These are phyloP conservation scores for Nebria brevicollis DNA, from an alignment of 2,888 invertebrate genomes.

Conservation along the genomic window DNA sequence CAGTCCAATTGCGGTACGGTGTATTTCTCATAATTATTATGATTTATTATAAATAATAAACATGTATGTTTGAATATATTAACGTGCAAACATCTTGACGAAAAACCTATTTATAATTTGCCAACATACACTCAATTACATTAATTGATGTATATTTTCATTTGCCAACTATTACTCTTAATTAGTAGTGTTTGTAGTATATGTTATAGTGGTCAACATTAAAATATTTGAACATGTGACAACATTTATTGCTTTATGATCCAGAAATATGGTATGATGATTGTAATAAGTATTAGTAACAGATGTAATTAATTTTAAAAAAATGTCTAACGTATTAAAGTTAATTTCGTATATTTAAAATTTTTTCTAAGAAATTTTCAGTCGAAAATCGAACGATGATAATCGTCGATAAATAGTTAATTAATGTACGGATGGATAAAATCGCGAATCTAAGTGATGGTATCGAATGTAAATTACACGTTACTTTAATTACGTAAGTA, in stretches of 20 bases:
- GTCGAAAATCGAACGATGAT: neutral
- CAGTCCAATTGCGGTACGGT: slow-evolving; percentile 19
- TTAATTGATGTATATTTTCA: slow-evolving; percentile 30
- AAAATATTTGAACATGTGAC: neutral
- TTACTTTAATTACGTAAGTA: slow-evolving; percentile 46
- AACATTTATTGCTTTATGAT: no score
- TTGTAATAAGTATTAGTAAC: no score
- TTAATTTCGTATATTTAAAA: neutral
- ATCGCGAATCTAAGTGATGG: slow-evolving; percentile 37
- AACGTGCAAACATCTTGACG: slow-evolving; percentile 17
- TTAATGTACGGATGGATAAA: slow-evolving; percentile 37
- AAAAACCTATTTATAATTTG: slow-evolving; percentile 33
- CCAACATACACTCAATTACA: slow-evolving; percentile 18
- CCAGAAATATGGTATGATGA: no score
- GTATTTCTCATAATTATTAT: slow-evolving; percentile 27
- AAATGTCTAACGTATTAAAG: no score
- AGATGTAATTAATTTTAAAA: no score
- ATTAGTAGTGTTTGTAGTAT: neutral
- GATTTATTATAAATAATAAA: slow-evolving; percentile 32
- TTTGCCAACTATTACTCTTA: slow-evolving; percentile 29
- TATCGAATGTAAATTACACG: slow-evolving; percentile 40
- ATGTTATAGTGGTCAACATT: neutral
- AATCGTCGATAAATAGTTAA: slow-evolving; percentile 30
- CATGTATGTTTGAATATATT: slow-evolving; percentile 27
- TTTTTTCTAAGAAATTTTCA: neutral